Conservation (phyloP, 2,113 vertebrate genomes). For the Aramus guarauna region DNA sequence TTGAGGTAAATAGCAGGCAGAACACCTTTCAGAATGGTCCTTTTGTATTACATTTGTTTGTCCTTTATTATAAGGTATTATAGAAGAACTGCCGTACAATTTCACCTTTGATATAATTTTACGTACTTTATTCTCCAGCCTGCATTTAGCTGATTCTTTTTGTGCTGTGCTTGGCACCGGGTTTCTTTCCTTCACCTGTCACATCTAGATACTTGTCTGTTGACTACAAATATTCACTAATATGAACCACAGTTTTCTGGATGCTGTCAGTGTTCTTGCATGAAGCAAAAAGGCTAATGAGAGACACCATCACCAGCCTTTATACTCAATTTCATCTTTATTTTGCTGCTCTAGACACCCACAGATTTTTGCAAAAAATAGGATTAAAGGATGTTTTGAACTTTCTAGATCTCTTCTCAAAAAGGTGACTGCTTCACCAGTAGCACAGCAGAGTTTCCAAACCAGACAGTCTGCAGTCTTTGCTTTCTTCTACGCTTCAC, state of each 20-base stretch:
- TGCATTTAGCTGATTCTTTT: not conserved
- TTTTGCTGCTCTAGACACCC: not conserved
- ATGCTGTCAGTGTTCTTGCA: not conserved
- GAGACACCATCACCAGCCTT: not conserved
- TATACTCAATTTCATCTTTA: not conserved
- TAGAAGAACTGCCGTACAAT: not conserved
- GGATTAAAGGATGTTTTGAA: not conserved
- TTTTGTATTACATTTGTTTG: not conserved
- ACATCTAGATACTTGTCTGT: not conserved
- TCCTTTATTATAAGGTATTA: not conserved
- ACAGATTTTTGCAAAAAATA: not conserved
- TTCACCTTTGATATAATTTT: not conserved
- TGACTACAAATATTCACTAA: not conserved
- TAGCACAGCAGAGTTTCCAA: not conserved
- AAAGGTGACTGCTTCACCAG: not conserved
- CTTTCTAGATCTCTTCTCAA: not conserved
- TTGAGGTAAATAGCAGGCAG: not conserved
- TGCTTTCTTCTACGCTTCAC: not conserved
- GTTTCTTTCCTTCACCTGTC: not conserved
- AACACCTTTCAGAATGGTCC: not conserved
- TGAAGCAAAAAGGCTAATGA: not conserved
- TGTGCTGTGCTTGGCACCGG: not conserved
- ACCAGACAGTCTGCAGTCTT: not conserved
- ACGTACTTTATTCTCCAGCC: not conserved
- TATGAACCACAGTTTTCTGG: not conserved